Conservation (phyloP, 2,888 invertebrate species). For the Lycaena phlaeas region DNA sequence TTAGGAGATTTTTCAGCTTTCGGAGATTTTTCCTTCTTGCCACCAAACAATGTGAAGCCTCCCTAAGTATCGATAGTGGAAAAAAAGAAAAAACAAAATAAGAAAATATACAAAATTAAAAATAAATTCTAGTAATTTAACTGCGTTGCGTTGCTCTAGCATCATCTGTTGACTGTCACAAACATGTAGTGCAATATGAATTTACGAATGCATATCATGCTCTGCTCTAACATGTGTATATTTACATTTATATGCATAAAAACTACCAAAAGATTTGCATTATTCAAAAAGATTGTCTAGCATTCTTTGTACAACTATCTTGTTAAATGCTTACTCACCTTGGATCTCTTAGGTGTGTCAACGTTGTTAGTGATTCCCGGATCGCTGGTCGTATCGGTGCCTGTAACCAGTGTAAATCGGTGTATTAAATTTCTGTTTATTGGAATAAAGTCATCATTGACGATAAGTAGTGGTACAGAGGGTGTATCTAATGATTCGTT, state of each 20-base stretch:
- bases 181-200: slow-evolving; percentile 23
- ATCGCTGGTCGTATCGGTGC: slow-evolving; percentile 65
- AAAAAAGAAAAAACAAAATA: slow-evolving; percentile 53
- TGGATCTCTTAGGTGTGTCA: slow-evolving; percentile 63
- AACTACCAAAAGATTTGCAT: slow-evolving; percentile 23
- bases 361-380: slow-evolving; percentile 61
- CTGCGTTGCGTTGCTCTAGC: slow-evolving; percentile 14
- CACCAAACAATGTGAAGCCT: slow-evolving; percentile 56
- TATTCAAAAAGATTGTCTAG: slow-evolving; percentile 30
- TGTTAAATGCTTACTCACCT: slow-evolving; percentile 37
- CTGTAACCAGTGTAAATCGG: slow-evolving; percentile 33
- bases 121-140: slow-evolving; percentile 12
- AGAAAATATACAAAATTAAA: slow-evolving; percentile 42
- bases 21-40: slow-evolving; percentile 46
- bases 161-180: slow-evolving; percentile 17
- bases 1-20: slow-evolving; percentile 40
- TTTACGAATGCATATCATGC: slow-evolving; percentile 40
- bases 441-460: too few relatives aligned
- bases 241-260: slow-evolving; percentile 49
- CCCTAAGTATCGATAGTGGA: slow-evolving; percentile 41
- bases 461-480: too few relatives aligned
- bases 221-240: slow-evolving; percentile 42
- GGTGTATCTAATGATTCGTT: too few relatives aligned
- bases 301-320: slow-evolving; percentile 32
- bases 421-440: too few relatives aligned